These are phyloP conservation scores for Glyphotaelius pellucidus DNA, from an alignment of 2,888 invertebrate species.

Conservation along the genomic window DNA sequence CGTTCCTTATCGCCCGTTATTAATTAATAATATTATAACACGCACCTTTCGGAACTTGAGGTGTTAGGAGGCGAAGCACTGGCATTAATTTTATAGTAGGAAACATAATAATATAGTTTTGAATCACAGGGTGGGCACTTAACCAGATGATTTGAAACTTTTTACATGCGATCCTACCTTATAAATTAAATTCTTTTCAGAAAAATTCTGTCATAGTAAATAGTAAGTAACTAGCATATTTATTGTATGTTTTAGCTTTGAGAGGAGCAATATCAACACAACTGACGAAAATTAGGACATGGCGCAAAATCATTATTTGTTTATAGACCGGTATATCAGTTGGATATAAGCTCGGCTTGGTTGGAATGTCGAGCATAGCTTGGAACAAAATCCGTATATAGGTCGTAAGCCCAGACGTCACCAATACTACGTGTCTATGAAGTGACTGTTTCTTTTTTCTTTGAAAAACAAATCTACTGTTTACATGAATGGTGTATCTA, in stretches of 20 bases:
- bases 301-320: background rate
- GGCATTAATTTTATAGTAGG: background rate
- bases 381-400: too few relatives aligned
- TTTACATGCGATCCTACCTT: background rate
- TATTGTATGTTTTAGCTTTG: background rate
- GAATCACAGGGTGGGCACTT: background rate
- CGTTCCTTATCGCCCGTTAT: constrained; percentile 56
- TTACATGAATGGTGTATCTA: too few relatives aligned
- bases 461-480: too few relatives aligned
- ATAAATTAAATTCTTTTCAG: background rate
- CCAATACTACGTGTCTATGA: too few relatives aligned
- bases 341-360: too few relatives aligned
- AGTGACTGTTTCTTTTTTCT: too few relatives aligned
- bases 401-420: too few relatives aligned
- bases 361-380: too few relatives aligned
- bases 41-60: constrained; percentile 45
- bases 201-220: background rate
- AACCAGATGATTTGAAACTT: too few relatives aligned
- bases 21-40: constrained; percentile 53
- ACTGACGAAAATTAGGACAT: background rate
- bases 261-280: background rate
- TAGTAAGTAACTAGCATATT: background rate
- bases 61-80: constrained; percentile 5
- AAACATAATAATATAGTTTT: background rate
- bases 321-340: too few relatives aligned